Evolutionary conservation across 2,888 invertebrate species (phyloP).

Genomic region (Stenolophus ochropezus): DNA sequence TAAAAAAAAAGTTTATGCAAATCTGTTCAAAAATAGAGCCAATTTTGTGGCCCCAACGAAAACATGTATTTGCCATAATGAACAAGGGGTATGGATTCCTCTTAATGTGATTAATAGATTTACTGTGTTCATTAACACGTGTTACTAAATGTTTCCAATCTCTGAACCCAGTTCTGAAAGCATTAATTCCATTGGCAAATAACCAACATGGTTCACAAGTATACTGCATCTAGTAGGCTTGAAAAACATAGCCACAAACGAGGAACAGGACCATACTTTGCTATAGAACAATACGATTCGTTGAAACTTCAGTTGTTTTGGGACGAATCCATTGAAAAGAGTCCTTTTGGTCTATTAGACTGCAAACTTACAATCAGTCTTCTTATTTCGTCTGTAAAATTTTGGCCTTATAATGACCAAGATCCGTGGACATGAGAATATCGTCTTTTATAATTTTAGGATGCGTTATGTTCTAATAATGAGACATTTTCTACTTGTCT

Average conservation of each 20-base stretch:
- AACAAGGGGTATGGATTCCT: no score
- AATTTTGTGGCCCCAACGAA: no score
- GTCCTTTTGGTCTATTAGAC: slow-evolving; percentile 52
- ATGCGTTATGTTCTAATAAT: neutral
- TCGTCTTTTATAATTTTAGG: neutral
- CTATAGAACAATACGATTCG: slow-evolving; percentile 57
- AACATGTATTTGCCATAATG: no score
- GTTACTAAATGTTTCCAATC: slow-evolving; percentile 49
- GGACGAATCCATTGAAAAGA: slow-evolving; percentile 44
- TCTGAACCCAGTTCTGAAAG: slow-evolving; percentile 14
- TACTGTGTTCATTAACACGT: no score
- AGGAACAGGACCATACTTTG: slow-evolving; percentile 56
- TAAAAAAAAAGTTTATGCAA: no score
- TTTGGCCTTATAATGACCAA: slow-evolving; percentile 13
- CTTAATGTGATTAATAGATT: slow-evolving; percentile 46
- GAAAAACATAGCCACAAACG: slow-evolving; percentile 60
- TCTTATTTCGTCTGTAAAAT: slow-evolving; percentile 35
- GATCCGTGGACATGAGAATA: neutral
- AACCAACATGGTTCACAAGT: slow-evolving; percentile 59
- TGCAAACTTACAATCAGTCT: slow-evolving; percentile 18
- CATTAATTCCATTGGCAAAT: slow-evolving; percentile 52
- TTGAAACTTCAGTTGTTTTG: slow-evolving; percentile 58
- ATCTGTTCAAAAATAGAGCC: no score
- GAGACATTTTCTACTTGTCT: neutral
- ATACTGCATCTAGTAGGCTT: slow-evolving; percentile 52